Conservation (phyloP, 2,797 vertebrate species). For the Enoplosus armatus region DNA sequence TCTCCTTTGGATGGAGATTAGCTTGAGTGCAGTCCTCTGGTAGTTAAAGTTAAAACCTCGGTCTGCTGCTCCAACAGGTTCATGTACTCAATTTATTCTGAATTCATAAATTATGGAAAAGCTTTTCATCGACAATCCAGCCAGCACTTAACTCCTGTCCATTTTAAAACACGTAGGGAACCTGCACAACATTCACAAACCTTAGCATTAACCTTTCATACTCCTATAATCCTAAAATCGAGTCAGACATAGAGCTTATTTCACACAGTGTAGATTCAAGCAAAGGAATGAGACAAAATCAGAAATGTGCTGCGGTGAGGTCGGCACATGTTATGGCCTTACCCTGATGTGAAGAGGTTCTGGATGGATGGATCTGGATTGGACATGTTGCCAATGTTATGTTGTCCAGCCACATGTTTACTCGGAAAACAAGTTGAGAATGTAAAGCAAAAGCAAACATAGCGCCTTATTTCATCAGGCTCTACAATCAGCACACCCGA, state of each 20-base stretch:
- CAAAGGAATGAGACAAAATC: too few species aligned
- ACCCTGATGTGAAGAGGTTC: background rate
- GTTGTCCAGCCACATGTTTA: background rate
- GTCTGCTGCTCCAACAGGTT: background rate
- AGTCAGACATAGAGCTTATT: too few species aligned
- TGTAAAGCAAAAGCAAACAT: background rate
- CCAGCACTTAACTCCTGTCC: too few species aligned
- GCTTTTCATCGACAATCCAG: background rate
- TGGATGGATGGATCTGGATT: too few species aligned
- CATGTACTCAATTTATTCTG: background rate
- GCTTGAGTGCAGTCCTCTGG: background rate
- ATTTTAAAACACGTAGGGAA: too few species aligned
- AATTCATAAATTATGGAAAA: background rate
- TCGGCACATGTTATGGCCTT: background rate
- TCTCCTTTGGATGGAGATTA: conserved; percentile 10
- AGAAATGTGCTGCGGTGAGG: background rate
- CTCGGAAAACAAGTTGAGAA: background rate
- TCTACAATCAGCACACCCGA: too few species aligned
- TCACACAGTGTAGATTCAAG: too few species aligned
- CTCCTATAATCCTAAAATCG: background rate
- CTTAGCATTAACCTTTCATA: background rate
- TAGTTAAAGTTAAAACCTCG: conserved; percentile 6
- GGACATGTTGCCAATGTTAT: too few species aligned
- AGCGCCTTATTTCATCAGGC: too few species aligned
- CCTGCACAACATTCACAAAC: background rate